Evolutionary conservation across 2,888 invertebrate genomes (phyloP).

Genomic region (Monochamus alternatus): DNA sequence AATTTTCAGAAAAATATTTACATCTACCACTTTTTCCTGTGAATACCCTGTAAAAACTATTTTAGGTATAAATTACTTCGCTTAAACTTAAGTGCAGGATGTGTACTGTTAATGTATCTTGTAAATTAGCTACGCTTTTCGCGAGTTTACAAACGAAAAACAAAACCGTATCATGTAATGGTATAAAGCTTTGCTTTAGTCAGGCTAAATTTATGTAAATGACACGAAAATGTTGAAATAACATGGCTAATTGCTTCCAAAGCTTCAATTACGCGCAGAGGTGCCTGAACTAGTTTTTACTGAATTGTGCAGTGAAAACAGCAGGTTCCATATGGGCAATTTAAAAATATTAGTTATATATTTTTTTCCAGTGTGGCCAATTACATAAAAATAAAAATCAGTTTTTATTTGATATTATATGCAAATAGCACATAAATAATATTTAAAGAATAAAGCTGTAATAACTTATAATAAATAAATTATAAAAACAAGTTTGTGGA

Average conservation of each 20-base stretch:
- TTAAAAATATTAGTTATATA: too few relatives aligned
- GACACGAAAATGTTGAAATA: not conserved
- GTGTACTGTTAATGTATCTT: not conserved
- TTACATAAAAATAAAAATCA: too few relatives aligned
- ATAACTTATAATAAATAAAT: too few relatives aligned
- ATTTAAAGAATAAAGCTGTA: too few relatives aligned
- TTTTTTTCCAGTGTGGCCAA: too few relatives aligned
- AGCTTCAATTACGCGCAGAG: not conserved
- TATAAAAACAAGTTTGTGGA: too few relatives aligned
- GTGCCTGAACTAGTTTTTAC: not conserved
- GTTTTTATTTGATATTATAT: too few relatives aligned
- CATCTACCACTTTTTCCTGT: too few relatives aligned
- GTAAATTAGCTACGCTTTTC: not conserved
- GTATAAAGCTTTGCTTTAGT: not conserved
- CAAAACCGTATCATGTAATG: not conserved
- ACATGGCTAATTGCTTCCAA: not conserved
- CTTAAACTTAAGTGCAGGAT: not conserved
- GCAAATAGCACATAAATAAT: too few relatives aligned
- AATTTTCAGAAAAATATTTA: too few relatives aligned
- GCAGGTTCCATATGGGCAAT: not conserved
- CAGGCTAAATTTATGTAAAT: constrained; percentile 1
- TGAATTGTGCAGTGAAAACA: not conserved
- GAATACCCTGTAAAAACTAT: too few relatives aligned
- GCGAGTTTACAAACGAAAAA: not conserved
- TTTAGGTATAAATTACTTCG: not conserved